Conservation (phyloP, 1,140 invertebrate genomes). For the Bombus balteatus region DNA sequence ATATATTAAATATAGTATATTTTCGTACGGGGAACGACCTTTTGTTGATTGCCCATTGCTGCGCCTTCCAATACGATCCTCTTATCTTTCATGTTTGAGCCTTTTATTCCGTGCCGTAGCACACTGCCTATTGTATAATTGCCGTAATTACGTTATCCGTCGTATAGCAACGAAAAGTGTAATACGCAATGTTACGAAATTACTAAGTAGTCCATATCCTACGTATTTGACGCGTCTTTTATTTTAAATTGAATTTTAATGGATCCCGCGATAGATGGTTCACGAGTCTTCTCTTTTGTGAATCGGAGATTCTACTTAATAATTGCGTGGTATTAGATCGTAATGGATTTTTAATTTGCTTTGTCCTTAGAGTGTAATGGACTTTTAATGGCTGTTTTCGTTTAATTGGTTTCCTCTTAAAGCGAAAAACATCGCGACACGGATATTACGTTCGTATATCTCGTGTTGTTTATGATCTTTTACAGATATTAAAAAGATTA, state of each 20-base stretch:
- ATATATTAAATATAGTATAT: too few relatives aligned
- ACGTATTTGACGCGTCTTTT: too few relatives aligned
- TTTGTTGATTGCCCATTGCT: too few relatives aligned
- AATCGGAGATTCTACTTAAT: not conserved
- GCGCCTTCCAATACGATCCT: too few relatives aligned
- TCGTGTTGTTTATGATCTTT: not conserved
- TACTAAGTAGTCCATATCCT: too few relatives aligned
- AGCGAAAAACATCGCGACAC: not conserved
- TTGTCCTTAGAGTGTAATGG: not conserved
- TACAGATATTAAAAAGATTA: not conserved
- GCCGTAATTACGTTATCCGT: too few relatives aligned
- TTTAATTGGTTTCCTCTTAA: not conserved
- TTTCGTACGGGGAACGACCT: too few relatives aligned
- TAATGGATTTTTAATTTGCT: slow-evolving; percentile 10
- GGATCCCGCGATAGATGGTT: not conserved
- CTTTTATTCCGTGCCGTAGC: too few relatives aligned
- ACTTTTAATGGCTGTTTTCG: slow-evolving; percentile 1
- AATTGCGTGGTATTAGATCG: not conserved
- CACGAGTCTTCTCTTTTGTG: not conserved
- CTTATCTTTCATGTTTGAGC: too few relatives aligned
- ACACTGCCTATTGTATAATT: too few relatives aligned
- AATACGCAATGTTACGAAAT: too few relatives aligned
- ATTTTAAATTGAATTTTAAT: not conserved
- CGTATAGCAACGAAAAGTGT: too few relatives aligned
- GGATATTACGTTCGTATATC: not conserved